Evolutionary conservation across 1,140 invertebrate species (phyloP), one percentile per base, ranked within the genome.

Genomic region (Meloidogyne floridensis): DNA sequence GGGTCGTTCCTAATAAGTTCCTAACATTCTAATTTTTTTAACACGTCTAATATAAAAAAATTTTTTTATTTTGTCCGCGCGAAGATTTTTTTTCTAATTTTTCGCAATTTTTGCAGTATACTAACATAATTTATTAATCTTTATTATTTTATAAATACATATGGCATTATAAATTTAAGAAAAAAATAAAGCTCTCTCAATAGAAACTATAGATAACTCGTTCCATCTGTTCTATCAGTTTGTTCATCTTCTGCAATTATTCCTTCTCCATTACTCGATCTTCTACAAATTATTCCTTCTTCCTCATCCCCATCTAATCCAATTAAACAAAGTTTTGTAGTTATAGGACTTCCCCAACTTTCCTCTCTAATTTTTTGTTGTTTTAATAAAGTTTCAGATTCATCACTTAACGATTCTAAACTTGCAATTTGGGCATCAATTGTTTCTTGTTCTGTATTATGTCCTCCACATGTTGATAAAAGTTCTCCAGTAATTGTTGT

Each of bases 321-420:
- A 65, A 56, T 51, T 15, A 20, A 7, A 20, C 32, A 74, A 11
- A 20, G 20, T 65, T 10, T 80, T n/a, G 53, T 65, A 8, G 6
- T 65, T 54, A 43, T 51, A 13, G 42, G 18, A 10, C 20, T 20
- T 32, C n/a, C 42, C 20, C 47, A 20, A 47, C 69, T 72, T 5
- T 53, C 11, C 18, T 74, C 15, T 2, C 15, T 7, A 32, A 32
- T 32, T 74, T 74, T 54, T 70, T 51, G 13, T 42, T 54, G 75
- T 77, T 56, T 73, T 42, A 84, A 56, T 42, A 84, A 65, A 32
- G 54, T 85, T 5, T 84, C 83, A 42, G 83, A 84, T 74, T 84
- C 83, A 70, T 84, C 83, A 74, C 84, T 86, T 6, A 85, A 18
- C 5, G 70, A 47, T 69, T 85, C 84, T 69, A 87, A 86, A 20